Evolutionary conservation across 2,797 vertebrate genomes (phyloP).

Genomic region (Semaprochilodus insignis): DNA sequence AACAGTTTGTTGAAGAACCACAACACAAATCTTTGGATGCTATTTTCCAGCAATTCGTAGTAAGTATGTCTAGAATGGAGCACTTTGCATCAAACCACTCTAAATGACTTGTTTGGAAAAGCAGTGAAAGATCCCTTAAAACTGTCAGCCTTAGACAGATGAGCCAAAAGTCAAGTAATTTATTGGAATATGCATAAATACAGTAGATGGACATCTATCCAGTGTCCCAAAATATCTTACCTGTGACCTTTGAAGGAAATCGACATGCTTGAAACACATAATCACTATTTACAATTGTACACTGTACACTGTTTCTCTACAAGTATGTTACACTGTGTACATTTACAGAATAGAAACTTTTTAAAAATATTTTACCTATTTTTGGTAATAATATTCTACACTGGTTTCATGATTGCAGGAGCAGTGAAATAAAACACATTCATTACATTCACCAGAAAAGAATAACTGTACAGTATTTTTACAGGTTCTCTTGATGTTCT

Average conservation of each 20-base stretch:
- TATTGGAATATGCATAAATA: slow-evolving; percentile 29
- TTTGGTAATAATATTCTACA: not conserved
- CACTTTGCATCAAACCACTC: not conserved
- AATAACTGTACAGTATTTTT: slow-evolving; percentile 38
- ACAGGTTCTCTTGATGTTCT: slow-evolving; percentile 13
- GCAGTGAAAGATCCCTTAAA: too few relatives aligned
- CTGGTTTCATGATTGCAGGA: not conserved
- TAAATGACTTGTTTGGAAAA: not conserved
- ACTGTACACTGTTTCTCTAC: slow-evolving; percentile 1
- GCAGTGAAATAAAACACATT: not conserved
- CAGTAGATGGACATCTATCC: slow-evolving; percentile 20
- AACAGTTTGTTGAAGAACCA: too few relatives aligned
- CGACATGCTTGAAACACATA: not conserved
- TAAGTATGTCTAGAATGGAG: not conserved
- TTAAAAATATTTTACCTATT: too few relatives aligned
- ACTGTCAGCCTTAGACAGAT: not conserved
- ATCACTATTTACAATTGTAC: slow-evolving; percentile 47
- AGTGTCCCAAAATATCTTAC: not conserved
- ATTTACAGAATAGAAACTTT: not conserved
- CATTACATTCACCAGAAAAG: not conserved
- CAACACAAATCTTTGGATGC: too few relatives aligned
- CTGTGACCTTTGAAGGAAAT: not conserved
- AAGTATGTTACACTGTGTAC: slow-evolving; percentile 1
- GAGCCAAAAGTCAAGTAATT: slow-evolving; percentile 17
- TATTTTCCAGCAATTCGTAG: not conserved